Conservation (phyloP, 2,113 vertebrate genomes). For the Limnothrissa miodon region DNA sequence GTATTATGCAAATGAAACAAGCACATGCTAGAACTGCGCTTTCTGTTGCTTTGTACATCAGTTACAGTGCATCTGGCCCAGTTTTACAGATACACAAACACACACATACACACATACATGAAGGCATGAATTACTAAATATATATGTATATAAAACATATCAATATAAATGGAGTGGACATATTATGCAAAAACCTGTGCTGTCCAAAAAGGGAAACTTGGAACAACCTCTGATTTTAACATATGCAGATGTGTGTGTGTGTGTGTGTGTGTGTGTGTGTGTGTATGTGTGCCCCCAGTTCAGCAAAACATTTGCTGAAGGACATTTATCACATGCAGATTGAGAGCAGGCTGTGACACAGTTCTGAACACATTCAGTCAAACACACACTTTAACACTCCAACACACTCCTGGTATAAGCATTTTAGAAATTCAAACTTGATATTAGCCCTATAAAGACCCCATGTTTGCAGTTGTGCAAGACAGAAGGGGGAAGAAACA, state of each 20-base stretch:
- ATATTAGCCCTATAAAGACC: not conserved
- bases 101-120: conserved; percentile 8
- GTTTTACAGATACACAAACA: not conserved
- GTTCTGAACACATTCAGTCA: conserved; percentile 17
- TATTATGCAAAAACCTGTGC: too few relatives aligned
- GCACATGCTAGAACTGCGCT: too few relatives aligned
- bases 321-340: conserved; percentile 29
- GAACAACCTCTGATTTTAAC: not conserved
- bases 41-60: too few relatives aligned
- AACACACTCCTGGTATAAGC: not conserved
- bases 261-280: not conserved
- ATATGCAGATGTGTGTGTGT: not conserved
- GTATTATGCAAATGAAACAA: too few relatives aligned
- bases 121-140: not conserved
- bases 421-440: not conserved
- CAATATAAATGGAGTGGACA: not conserved
- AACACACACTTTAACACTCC: not conserved
- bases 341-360: conserved; percentile 23
- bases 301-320: conserved; percentile 24
- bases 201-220: not conserved
- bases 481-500: not conserved
- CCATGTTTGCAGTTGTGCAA: not conserved
- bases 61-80: too few relatives aligned
- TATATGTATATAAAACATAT: not conserved
- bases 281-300: not conserved